Evolutionary conservation across 2,888 invertebrate genomes (phyloP).

Genomic region (Smittia sp.): DNA sequence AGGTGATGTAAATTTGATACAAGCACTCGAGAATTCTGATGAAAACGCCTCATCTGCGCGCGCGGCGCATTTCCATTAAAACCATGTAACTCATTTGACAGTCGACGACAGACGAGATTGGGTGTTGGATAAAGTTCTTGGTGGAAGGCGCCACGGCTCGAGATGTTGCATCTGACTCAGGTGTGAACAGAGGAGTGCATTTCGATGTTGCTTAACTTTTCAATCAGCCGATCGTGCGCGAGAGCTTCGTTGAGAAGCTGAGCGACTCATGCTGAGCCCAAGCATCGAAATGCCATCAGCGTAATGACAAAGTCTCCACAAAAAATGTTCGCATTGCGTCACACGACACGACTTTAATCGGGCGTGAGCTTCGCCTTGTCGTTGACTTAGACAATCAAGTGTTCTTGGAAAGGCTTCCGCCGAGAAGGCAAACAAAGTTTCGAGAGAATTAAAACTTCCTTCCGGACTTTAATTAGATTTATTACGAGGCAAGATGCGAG

Average conservation of each 20-base stretch:
- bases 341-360: not conserved
- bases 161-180: slow-evolving; percentile 4
- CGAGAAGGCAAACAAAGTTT: not conserved
- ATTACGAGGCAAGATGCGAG: not conserved
- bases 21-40: not conserved
- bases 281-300: not conserved
- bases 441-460: slow-evolving; percentile 21
- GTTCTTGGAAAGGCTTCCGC: not conserved
- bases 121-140: not conserved
- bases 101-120: slow-evolving; percentile 15
- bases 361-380: not conserved
- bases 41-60: not conserved
- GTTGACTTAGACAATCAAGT: not conserved
- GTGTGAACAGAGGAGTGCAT: not conserved
- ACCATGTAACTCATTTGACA: not conserved
- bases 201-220: too few relatives aligned
- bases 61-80: slow-evolving; percentile 11
- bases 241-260: too few relatives aligned
- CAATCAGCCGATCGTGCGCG: not conserved
- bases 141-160: not conserved
- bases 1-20: slow-evolving; percentile 13
- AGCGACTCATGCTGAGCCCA: too few relatives aligned
- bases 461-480: slow-evolving; percentile 29
- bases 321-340: not conserved
- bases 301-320: not conserved